A percentile compares a stretch with the other conserved stretches of the same genome.
phyloP scores from a whole-genome alignment of 2,888 invertebrate species.

The Mythimna pallens region DNA sequence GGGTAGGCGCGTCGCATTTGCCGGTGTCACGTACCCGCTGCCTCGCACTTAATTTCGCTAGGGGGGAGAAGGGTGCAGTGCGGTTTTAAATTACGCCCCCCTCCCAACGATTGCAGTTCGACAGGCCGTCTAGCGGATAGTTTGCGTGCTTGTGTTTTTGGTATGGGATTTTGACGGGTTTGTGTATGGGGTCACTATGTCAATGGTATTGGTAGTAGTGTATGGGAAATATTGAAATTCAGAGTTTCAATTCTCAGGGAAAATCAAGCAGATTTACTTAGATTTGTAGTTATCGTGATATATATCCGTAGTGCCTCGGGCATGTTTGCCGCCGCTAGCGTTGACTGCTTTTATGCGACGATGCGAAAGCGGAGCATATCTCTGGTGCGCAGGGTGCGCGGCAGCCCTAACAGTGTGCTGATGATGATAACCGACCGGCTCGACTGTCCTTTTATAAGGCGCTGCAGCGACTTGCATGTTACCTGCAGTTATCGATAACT shows the following conservation, averaged over 20 bases:
- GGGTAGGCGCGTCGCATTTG: slow-evolving; percentile 86
- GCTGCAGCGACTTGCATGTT: too few relatives aligned
- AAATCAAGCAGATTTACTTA: not conserved
- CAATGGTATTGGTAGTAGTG: not conserved
- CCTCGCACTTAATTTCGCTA: slow-evolving; percentile 88
- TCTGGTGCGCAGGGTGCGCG: too few relatives aligned
- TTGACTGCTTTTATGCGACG: too few relatives aligned
- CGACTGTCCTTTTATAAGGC: too few relatives aligned
- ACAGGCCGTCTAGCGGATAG: slow-evolving; percentile 66
- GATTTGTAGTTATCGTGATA: too few relatives aligned
- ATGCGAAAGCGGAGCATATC: too few relatives aligned
- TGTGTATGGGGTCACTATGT: slow-evolving; percentile 7
- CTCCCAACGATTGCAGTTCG: slow-evolving; percentile 77
- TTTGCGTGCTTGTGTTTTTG: not conserved
- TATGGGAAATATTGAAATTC: not conserved
- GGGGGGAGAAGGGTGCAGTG: slow-evolving; percentile 77
- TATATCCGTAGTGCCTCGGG: too few relatives aligned
- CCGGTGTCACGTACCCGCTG: slow-evolving; percentile 88
- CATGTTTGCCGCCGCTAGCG: too few relatives aligned
- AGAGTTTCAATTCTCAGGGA: not conserved
- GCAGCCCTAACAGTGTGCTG: too few relatives aligned
- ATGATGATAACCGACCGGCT: too few relatives aligned
- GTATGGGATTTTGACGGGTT: not conserved
- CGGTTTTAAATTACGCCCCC: slow-evolving; percentile 88
- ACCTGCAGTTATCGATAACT: too few relatives aligned